Conservation (phyloP, 2,888 invertebrate genomes). For the Meandrusa payeni region DNA sequence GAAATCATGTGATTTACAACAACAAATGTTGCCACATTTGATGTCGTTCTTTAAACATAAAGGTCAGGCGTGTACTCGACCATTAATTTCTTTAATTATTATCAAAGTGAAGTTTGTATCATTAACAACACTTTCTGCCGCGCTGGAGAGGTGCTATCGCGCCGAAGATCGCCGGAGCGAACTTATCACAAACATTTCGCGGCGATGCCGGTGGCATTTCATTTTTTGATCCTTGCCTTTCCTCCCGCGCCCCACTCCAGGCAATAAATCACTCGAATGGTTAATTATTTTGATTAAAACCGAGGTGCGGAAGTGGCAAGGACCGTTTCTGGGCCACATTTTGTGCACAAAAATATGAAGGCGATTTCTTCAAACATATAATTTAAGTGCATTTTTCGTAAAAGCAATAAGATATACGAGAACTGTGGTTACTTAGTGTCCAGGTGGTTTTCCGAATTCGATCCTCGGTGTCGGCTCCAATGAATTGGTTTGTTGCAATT, state of each 20-base stretch:
- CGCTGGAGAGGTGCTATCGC: conserved; percentile 6
- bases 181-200: conserved; percentile 16
- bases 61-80: neutral
- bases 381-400: no score
- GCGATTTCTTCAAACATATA: no score
- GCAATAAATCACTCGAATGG: conserved; percentile 65
- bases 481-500: no score
- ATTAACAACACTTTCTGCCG: conserved; percentile 7
- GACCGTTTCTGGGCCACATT: conserved; percentile 46
- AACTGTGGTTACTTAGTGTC: no score
- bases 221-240: conserved; percentile 26
- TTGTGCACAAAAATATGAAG: conserved; percentile 25
- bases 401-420: no score
- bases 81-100: conserved; percentile 11
- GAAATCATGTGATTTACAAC: no score
- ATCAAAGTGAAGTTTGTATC: conserved; percentile 2
- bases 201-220: conserved; percentile 36
- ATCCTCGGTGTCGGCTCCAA: no score
- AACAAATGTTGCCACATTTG: neutral
- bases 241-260: conserved; percentile 25
- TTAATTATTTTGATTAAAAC: conserved; percentile 73
- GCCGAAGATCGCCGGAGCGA: conserved; percentile 6
- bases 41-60: neutral
- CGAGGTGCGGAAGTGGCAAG: conserved; percentile 38
- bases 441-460: no score